Percentiles rank a stretch among this genome's conserved stretches.
phyloP scores from a whole-genome alignment of 1,140 invertebrate genomes.

The Thalassaphorura encarpata region DNA sequence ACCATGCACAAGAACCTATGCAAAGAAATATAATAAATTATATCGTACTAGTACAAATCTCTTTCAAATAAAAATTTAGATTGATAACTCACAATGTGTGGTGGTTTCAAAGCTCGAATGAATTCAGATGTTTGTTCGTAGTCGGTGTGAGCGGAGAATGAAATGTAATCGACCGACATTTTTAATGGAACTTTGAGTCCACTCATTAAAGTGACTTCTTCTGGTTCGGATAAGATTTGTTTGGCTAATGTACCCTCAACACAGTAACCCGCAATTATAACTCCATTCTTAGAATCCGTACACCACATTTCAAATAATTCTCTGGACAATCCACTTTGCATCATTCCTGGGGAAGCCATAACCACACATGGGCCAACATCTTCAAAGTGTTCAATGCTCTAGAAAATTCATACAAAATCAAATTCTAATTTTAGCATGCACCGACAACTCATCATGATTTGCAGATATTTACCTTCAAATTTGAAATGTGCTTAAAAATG shows the following conservation, averaged over 20 bases:
- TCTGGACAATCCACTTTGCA: constrained; percentile 94
- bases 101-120: constrained; percentile 82
- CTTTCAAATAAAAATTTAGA: constrained; percentile 69
- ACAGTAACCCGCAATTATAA: constrained; percentile 98
- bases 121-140: constrained; percentile 99
- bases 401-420: constrained; percentile 23
- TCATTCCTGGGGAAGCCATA: constrained; percentile 99
- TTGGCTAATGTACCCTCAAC: constrained; percentile 98
- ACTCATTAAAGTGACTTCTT: constrained; percentile 89
- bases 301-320: constrained; percentile 99
- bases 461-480: constrained; percentile 66
- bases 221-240: constrained; percentile 92
- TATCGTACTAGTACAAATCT: too few relatives aligned
- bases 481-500: constrained; percentile 97
- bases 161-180: constrained; percentile 98
- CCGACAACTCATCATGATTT: neutral
- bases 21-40: constrained; percentile 2
- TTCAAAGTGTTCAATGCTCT: constrained; percentile 98
- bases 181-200: constrained; percentile 93
- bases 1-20: constrained; percentile 85
- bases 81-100: constrained; percentile 74
- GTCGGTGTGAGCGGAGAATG: constrained; percentile 98
- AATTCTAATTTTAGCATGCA: too few relatives aligned
- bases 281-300: constrained; percentile 93
- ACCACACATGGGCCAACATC: constrained; percentile 98